Conservation (phyloP, 2,888 invertebrate species). For the Unio pictorum region DNA sequence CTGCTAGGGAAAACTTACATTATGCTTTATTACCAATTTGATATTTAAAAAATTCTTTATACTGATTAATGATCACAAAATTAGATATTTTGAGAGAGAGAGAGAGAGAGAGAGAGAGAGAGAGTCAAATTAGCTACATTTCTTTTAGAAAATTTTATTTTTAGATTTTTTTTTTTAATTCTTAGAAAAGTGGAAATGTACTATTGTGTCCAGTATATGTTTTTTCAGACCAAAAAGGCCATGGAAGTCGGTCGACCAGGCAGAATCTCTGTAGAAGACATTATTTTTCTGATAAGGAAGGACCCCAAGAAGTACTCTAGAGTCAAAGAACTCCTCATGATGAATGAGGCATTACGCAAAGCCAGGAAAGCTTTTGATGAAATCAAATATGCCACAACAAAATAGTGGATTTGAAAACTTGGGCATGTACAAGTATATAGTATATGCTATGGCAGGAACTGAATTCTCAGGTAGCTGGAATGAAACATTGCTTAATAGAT, state of each 20-base stretch:
- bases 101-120: no score
- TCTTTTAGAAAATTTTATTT: not conserved
- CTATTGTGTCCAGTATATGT: not conserved
- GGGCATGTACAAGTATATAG: no score
- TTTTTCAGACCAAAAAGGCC: constrained; percentile 81
- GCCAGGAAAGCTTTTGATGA: constrained; percentile 99
- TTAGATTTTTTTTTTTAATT: not conserved
- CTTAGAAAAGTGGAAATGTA: not conserved
- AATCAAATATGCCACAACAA: constrained; percentile 67
- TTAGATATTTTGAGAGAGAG: not conserved
- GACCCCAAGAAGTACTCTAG: constrained; percentile 97
- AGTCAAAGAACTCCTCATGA: constrained; percentile 95
- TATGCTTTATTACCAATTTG: no score
- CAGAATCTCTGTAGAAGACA: constrained; percentile 97
- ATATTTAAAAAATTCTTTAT: no score
- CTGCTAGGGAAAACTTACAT: no score
- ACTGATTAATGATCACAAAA: no score
- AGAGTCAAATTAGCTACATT: not conserved
- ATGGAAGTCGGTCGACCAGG: constrained; percentile 98
- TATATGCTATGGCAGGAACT: no score
- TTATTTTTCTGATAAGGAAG: constrained; percentile 94
- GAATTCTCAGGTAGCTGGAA: no score
- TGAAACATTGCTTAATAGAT: no score
- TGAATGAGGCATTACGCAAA: constrained; percentile 99
- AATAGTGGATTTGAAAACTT: constrained; percentile 11